These are phyloP conservation scores for Oryctes rhinoceros DNA, from an alignment of 1,140 invertebrate species.

Conservation along the genomic window DNA sequence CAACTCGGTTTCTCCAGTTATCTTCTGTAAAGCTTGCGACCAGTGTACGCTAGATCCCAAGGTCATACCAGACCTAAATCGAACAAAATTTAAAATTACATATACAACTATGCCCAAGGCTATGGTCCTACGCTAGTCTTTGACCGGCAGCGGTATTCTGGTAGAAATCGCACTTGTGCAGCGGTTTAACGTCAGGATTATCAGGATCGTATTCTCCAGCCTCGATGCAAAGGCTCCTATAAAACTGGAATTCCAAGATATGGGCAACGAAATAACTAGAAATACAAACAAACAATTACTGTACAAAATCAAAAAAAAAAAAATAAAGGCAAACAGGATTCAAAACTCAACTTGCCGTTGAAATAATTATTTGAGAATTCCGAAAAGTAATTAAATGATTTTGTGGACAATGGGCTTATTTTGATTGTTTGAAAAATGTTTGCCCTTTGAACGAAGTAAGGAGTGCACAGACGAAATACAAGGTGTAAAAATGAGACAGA, in stretches of 20 bases:
- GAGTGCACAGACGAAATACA: no score
- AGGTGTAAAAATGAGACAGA: no score
- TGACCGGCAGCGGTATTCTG: constrained; percentile 44
- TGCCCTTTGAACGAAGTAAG: no score
- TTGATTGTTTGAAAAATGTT: no score
- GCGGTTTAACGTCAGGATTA: constrained; percentile 55
- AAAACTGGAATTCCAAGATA: constrained; percentile 72
- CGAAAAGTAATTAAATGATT: no score
- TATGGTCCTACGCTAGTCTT: background rate
- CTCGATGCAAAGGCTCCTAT: constrained; percentile 67
- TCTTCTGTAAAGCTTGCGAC: constrained; percentile 67
- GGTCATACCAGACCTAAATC: constrained; percentile 64
- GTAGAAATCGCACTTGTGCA: constrained; percentile 71
- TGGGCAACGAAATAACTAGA: constrained; percentile 70
- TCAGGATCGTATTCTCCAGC: constrained; percentile 65
- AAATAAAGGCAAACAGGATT: no score
- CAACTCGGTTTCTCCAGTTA: constrained; percentile 69
- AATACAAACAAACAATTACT: background rate
- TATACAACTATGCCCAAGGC: background rate
- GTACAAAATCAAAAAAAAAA: background rate
- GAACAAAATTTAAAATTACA: no score
- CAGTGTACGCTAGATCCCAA: constrained; percentile 72
- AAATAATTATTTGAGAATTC: no score
- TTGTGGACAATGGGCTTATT: no score
- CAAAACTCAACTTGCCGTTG: no score